Percentiles rank a stretch among this genome's conserved stretches.
These are phyloP conservation scores for Diachrysia chrysitis DNA, from an alignment of 2,888 invertebrate species.

Conservation along the genomic window DNA sequence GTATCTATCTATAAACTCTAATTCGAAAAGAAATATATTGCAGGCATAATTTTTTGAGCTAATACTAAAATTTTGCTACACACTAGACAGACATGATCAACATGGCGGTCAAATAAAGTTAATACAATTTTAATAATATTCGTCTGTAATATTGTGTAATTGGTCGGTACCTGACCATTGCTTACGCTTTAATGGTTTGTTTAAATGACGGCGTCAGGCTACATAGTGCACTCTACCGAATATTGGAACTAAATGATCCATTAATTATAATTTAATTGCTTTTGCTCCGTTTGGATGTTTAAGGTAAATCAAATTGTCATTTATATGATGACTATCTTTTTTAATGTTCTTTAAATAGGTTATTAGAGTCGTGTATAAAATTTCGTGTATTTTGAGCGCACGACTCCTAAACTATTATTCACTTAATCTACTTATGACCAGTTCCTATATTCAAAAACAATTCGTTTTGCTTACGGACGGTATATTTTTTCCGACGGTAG, in stretches of 20 bases:
- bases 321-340: too few relatives aligned
- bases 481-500: too few relatives aligned
- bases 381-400: too few relatives aligned
- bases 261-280: conserved; percentile 19
- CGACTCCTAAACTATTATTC: too few relatives aligned
- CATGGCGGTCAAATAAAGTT: background rate
- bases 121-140: conserved; percentile 13
- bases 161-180: conserved; percentile 13
- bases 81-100: too few relatives aligned
- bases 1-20: background rate
- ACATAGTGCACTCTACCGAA: conserved; percentile 4
- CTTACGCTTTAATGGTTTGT: conserved; percentile 17
- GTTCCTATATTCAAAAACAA: too few relatives aligned
- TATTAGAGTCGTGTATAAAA: too few relatives aligned
- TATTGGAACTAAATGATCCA: conserved; percentile 31
- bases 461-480: too few relatives aligned
- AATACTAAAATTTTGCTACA: too few relatives aligned
- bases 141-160: conserved; percentile 20
- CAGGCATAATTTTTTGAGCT: too few relatives aligned
- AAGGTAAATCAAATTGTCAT: conserved; percentile 14
- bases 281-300: conserved; percentile 3
- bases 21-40: background rate
- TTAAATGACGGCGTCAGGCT: conserved; percentile 38
- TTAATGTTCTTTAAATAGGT: too few relatives aligned
- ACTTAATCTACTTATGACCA: too few relatives aligned